A percentile compares a stretch with the other conserved stretches of the same genome.
phyloP scores from a whole-genome alignment of 2,797 vertebrate species.

The Chelon labrosus region DNA sequence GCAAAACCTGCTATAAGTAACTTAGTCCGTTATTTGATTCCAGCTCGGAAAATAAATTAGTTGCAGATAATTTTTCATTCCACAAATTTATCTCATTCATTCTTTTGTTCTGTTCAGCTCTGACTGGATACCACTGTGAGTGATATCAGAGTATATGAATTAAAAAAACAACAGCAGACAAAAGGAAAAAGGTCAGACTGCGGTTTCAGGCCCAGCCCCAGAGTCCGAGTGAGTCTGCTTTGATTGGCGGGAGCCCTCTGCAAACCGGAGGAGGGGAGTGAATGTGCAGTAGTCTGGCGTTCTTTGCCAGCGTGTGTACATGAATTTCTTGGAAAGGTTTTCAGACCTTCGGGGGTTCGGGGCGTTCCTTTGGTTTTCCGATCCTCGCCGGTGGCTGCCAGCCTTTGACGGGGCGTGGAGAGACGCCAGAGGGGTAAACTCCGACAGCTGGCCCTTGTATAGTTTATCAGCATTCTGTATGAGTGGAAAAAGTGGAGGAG shows the following conservation, averaged over 20 bases:
- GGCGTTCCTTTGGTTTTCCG: constrained; percentile 62
- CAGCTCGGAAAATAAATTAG: not conserved
- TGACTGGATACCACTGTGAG: constrained; percentile 1
- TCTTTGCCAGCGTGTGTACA: constrained; percentile 87
- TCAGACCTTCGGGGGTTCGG: constrained; percentile 86
- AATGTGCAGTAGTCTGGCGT: constrained; percentile 86
- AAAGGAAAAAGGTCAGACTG: constrained; percentile 78
- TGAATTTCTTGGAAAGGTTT: constrained; percentile 86
- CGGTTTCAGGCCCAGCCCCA: constrained; percentile 88
- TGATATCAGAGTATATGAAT: not conserved
- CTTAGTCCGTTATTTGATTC: constrained; percentile 8
- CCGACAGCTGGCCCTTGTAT: constrained; percentile 86
- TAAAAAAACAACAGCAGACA: not conserved
- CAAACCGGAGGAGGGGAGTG: constrained; percentile 84
- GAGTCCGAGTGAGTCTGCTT: constrained; percentile 69
- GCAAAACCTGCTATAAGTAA: constrained; percentile 8
- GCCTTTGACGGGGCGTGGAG: constrained; percentile 79
- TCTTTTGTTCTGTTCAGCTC: constrained; percentile 9
- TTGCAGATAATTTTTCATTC: constrained; percentile 16
- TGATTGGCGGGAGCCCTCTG: constrained; percentile 73
- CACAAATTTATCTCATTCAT: not conserved
- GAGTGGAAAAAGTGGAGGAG: not conserved
- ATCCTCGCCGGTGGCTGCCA: constrained; percentile 48
- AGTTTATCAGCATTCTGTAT: constrained; percentile 86
- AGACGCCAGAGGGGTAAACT: constrained; percentile 90